phyloP scores from a whole-genome alignment of 2,113 vertebrate genomes.

The Oxyruncus cristatus region DNA sequence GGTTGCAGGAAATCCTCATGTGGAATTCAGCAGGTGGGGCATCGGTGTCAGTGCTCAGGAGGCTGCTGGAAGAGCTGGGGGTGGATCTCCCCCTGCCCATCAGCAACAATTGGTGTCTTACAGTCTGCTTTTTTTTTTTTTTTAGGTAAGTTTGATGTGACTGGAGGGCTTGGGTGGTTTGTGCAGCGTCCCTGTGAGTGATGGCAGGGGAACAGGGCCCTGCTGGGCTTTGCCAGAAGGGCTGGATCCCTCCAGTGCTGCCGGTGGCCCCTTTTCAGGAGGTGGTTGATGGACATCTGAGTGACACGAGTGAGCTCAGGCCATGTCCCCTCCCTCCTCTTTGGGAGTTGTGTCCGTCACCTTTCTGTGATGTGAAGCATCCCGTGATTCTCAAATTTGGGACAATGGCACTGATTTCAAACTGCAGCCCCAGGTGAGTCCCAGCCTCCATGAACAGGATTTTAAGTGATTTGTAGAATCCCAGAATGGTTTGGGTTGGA shows the following conservation, averaged over 20 bases:
- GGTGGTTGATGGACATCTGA: not conserved
- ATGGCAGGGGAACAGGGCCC: rapidly evolving
- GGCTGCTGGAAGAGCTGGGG: not conserved
- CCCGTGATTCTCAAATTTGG: rapidly evolving
- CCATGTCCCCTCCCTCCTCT: not conserved
- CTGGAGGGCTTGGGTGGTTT: not conserved
- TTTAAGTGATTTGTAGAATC: not conserved
- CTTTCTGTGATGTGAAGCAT: not conserved
- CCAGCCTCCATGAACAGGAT: not conserved
- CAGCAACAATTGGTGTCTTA: rapidly evolving
- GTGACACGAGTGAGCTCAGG: not conserved
- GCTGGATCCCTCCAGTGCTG: not conserved
- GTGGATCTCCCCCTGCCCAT: not conserved
- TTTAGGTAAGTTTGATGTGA: rapidly evolving
- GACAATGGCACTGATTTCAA: no score
- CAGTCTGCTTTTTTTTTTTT: rapidly evolving
- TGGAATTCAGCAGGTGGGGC: rapidly evolving
- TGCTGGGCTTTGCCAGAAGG: not conserved
- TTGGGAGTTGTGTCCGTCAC: not conserved
- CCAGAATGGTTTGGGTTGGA: not conserved
- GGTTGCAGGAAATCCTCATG: not conserved
- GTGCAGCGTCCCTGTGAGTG: rapidly evolving
- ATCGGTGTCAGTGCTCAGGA: not conserved
- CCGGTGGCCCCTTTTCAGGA: no score
- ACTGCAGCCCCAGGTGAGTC: not conserved